Base-by-base conservation (phyloP, 92 coral and sea anemone species). In the Actinernus sp. region DNA sequence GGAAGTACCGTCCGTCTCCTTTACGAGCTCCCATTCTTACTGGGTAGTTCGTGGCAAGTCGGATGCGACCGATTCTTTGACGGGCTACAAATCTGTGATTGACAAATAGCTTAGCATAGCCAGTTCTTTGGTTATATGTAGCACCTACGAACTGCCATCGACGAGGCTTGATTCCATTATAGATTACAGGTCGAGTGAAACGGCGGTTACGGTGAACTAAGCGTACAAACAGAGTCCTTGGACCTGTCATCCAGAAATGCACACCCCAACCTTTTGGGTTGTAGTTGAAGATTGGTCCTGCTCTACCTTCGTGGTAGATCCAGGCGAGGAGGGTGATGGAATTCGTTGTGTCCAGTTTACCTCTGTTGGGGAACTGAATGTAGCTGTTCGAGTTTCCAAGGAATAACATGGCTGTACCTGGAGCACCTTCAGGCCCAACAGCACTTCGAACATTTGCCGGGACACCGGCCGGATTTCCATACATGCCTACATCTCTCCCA, bases 251-350 rank as follows among this genome's bases (percentile, higher is more conserved):
- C 89, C 89, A 74, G 19, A 83, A 26, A 22, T 72, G 90, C 22
- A 88, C 95, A 20, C 90, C 95, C 84, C 95, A 78, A 8, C 87
- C 90, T 10, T 59, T 61, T 5, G 73, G 82, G 66, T 58, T 78
- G 51, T 88, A 88, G 65, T 59, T 78, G 38, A 88, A 73, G 58
- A 88, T 88, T 41, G 90, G 90, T 5, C 95, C 95, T 3, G 79
- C 58, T 26, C 84, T 56, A 6, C 95, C 95, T 30, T 49, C 39
- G 71, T 78, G 75, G 36, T 78, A 76, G 46, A 88, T 78, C 95
- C 95, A 88, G 2, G 76, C 95, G 19, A 84, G 54, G 32, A 88
- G 58, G 10, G 95, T 83, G 53, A 88, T 78, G 22, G 90, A 88
- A 30, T 60, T 38, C 40, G 78, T 59, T 23, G 95, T 83, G 52